Evolutionary conservation across 2,113 vertebrate genomes (phyloP), one percentile per base, ranked within the genome.

Genomic region (Lonchura striata): DNA sequence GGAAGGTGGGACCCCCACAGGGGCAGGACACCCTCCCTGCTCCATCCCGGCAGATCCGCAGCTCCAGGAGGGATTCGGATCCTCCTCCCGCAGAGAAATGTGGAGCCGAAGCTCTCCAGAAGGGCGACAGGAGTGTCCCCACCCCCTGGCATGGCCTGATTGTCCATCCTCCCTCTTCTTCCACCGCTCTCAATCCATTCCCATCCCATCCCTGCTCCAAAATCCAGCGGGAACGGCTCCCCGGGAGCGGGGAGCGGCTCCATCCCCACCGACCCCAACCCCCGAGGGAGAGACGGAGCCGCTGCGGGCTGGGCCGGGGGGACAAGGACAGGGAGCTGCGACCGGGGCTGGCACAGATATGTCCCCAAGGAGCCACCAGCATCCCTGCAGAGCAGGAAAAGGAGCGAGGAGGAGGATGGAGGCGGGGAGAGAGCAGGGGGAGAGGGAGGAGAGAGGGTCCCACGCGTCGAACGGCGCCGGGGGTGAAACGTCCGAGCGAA

Each of bases 401-500:
- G 35, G 10, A 37, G 31, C 24, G 6, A 89, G 33, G 41, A 41
- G 12, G 41, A 41, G 63, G 84, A 27, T 6, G 78, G 71, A 63
- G 52, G 21, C 0, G 3, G 7, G 42, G 56, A 8, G 52, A 0
- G 82, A 80, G 75, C 41, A 3, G 31, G 22, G 57, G 65, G 54
- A 95, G 65, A 78, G 52, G 69, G 70, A 50, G 86, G 44, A 71
- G 65, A 59, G 59, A 60, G 92, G 59, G 63, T 89, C 86, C 91
- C 90, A n/a, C 7, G 15, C 46, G 77, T 92, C 94, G 49, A 39
- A 91, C 33, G 31, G 20, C 1, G 16, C 68, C 9, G 66, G 33
- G 75, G 57, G 39, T 75, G 50, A 15, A 95, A 95, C 82, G 94
- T 71, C 94, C 76, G 61, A 66, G 90, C 94, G 41, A 88, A 96